Conservation (phyloP, 1,140 invertebrate species). For the Apis florea region DNA sequence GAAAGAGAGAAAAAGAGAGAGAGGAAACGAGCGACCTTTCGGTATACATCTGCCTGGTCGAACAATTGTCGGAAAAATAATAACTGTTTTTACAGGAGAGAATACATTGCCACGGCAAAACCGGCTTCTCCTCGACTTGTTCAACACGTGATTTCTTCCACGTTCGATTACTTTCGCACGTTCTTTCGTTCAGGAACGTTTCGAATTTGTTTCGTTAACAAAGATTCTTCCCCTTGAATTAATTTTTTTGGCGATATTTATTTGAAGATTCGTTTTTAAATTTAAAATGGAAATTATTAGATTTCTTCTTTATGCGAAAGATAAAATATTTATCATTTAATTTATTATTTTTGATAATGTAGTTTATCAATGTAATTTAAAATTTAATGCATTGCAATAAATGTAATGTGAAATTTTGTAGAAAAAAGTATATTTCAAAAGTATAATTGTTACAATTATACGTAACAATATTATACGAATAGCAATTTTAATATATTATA, state of each 20-base stretch:
- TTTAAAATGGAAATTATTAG: neutral
- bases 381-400: too few species aligned
- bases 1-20: constrained; percentile 37
- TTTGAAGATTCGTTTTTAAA: neutral
- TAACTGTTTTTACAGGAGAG: constrained; percentile 76
- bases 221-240: too few species aligned
- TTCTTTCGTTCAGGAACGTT: neutral
- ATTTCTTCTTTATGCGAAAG: neutral
- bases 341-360: too few species aligned
- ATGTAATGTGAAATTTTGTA: too few species aligned
- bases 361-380: too few species aligned
- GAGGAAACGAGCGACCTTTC: constrained; percentile 57
- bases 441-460: too few species aligned
- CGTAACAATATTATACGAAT: too few species aligned
- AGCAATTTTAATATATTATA: too few species aligned
- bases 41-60: constrained; percentile 73
- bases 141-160: neutral
- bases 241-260: neutral
- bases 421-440: too few species aligned
- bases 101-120: constrained; percentile 67
- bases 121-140: constrained; percentile 48
- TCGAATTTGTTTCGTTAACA: too few species aligned
- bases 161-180: neutral
- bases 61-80: constrained; percentile 76
- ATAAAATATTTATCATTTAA: neutral